Conservation (phyloP, 2,797 vertebrate genomes). For the Trichosurus vulpecula region DNA sequence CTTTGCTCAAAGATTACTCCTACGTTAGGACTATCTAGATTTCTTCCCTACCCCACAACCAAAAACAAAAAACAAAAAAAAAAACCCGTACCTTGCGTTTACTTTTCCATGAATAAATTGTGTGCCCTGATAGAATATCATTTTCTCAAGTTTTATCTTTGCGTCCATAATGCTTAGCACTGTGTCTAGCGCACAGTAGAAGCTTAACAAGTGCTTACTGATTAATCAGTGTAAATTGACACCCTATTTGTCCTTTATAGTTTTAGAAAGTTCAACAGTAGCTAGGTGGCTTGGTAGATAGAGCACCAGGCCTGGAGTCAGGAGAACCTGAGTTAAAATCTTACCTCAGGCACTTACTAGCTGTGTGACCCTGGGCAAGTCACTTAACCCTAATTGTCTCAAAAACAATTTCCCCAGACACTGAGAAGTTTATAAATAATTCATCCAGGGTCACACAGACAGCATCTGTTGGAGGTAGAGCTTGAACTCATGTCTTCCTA, state of each 20-base stretch:
- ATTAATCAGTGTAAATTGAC: not conserved
- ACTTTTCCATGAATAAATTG: not conserved
- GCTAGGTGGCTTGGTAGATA: not conserved
- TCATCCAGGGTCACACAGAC: not conserved
- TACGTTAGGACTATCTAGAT: not conserved
- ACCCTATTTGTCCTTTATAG: not conserved
- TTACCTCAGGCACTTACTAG: not conserved
- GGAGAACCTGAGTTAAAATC: not conserved
- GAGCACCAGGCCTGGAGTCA: not conserved
- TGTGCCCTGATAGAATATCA: not conserved
- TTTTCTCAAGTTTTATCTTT: not conserved
- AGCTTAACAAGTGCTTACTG: not conserved
- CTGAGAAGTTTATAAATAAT: not conserved
- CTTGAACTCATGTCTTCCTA: not conserved
- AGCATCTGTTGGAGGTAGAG: not conserved
- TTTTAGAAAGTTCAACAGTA: not conserved
- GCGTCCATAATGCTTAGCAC: not conserved
- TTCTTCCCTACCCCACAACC: not conserved
- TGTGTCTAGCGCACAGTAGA: not conserved
- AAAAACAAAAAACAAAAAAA: too few species aligned
- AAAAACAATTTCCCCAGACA: not conserved
- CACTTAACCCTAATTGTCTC: not conserved
- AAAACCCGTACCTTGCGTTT: not conserved
- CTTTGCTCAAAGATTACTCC: not conserved
- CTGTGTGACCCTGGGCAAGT: not conserved